Base-by-base conservation (phyloP, 2,888 invertebrate species). In the Scaptomyza flava region DNA sequence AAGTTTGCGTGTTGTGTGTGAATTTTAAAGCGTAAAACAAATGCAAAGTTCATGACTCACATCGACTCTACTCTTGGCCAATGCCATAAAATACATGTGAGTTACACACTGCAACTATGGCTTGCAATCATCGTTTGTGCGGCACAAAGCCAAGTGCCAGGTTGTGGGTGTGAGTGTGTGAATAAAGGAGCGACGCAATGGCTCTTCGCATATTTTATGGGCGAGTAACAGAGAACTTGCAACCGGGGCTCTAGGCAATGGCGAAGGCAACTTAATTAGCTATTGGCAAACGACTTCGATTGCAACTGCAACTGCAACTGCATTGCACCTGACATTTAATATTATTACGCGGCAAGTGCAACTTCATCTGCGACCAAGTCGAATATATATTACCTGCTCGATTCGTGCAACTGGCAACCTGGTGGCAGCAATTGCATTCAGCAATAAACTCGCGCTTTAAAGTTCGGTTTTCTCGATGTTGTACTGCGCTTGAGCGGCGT, bases 271-370 rank as follows among this genome's bases (percentile, higher is more conserved):
- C 87, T 83, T 81, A 85, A 87, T 85, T 82, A 84, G 87, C 78
- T 66, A 74, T 74, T 64, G 69, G 71, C 69, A 62, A 62, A 52
- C 60, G 61, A 59, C 59, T 76, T 63, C 65, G 68, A 71, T 65
- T 63, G 68, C 61, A 53, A 54, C 51, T 34, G 66, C 54, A 45
- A 54, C 27, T 46, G 65, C 62, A 68, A 79, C 77, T 85, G 83
- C 81, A 81, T 48, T 85, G 81, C 81, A 86, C 84, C 86, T 83
- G 86, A 80, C 79, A 81, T 83, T 81, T 83, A 86, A 86, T 81
- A 86, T 81, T 83, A 81, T 81, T 81, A 73, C 81, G 75, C 81
- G 77, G 74, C 67, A 14, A 14, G 14, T 23, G 36, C 23, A 36
- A 36, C 14, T 23, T 50, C 45, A 20, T 53, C 62, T 64, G 67